Evolutionary conservation across 2,888 invertebrate genomes (phyloP), one percentile per base, ranked within the genome.

Genomic region (Reticulitermes lucifugus): DNA sequence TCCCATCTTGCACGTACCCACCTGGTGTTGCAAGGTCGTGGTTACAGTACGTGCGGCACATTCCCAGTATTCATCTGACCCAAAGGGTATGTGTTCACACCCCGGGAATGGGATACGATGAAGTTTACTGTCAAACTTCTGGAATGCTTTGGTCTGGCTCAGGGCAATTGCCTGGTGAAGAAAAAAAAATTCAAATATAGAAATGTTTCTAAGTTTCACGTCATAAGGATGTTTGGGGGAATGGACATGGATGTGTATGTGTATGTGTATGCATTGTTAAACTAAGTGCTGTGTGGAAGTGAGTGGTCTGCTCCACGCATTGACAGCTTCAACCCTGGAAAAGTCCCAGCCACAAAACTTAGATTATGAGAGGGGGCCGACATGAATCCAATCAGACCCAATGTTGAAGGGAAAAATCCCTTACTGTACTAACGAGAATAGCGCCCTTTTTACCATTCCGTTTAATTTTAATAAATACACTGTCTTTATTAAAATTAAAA

Each of bases 21-120:
- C 86, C 75, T 85, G 85, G 89, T 95, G 95, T 86, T 95, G 95
- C 87, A 96, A 90, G 79, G 95, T 95, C 84, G 95, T 94, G 10
- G 95, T 94, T 29, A 95, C 93, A 87, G 94, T 93, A 87, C 94
- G 93, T 41, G 95, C 92, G 75, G 94, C 94, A 89, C 96, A 97
- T 83, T 92, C 92, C 96, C 96, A 96, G 89, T 96, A 96, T 21
- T 92, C 90, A 87, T 96, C 94, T 3, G 94, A 94, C 85, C 92
- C 93, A 89, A 95, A 95, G 9, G 88, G 77, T 9, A 93, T 88
- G 80, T 92, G 89, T 88, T 94, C 93, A 89, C 96, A 97, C 71
- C 95, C 95, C 0, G 95, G 94, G 89, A 95, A 94, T 0, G 94
- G 93, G 0, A 93, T 91, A 0, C 91, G 89, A 86, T 93, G 91